These are phyloP conservation scores for Sebastes nivosus DNA, from an alignment of 2,797 vertebrate genomes.

Conservation along the genomic window DNA sequence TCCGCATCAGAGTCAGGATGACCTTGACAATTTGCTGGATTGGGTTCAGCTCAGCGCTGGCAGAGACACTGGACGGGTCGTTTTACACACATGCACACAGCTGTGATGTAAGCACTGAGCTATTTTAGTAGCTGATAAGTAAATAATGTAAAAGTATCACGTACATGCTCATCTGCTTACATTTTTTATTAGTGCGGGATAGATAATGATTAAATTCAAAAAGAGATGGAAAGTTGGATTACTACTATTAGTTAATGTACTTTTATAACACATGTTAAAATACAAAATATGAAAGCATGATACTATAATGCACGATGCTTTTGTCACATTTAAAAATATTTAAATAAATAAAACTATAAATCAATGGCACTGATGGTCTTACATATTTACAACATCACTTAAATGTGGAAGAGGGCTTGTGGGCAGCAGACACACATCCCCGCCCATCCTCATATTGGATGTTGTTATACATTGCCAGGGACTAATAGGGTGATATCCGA, in stretches of 20 bases:
- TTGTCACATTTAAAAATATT: background rate
- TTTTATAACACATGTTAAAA: background rate
- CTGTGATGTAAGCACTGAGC: slow-evolving; percentile 27
- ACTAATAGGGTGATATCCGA: background rate
- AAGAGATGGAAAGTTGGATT: background rate
- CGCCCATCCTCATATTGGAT: background rate
- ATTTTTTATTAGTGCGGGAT: slow-evolving; percentile 31
- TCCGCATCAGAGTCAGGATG: slow-evolving; percentile 34
- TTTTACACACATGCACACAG: slow-evolving; percentile 51
- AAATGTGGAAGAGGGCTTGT: slow-evolving; percentile 3
- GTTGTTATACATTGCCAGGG: background rate
- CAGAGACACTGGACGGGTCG: slow-evolving; percentile 9
- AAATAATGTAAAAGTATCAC: slow-evolving; percentile 46
- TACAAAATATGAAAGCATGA: background rate
- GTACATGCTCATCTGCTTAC: slow-evolving; percentile 10
- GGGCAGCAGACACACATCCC: background rate
- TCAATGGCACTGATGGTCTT: background rate
- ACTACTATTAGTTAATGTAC: no score
- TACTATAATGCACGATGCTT: background rate
- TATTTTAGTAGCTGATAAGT: slow-evolving; percentile 52
- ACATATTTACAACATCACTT: slow-evolving; percentile 10
- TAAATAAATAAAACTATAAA: background rate
- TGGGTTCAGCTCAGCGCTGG: slow-evolving; percentile 27
- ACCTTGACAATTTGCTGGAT: slow-evolving; percentile 54
- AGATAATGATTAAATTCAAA: background rate